Conservation (phyloP, 2,113 vertebrate species). For the Tachysurus fulvidraco region DNA sequence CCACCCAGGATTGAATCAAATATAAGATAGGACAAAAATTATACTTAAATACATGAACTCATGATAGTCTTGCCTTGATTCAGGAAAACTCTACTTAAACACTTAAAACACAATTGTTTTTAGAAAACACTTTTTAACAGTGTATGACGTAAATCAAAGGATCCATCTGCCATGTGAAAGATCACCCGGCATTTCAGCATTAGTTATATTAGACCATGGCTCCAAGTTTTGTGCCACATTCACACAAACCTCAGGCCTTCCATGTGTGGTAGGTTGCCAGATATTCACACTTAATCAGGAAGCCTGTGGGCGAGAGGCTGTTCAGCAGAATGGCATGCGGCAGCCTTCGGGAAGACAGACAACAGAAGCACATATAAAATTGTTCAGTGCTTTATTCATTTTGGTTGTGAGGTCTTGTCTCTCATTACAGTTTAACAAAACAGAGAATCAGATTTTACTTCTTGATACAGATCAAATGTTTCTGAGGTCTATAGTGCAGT, state of each 20-base stretch:
- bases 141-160: background rate
- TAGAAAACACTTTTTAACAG: background rate
- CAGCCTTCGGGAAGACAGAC: background rate
- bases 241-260: background rate
- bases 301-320: slow-evolving; percentile 2
- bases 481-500: background rate
- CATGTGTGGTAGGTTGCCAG: slow-evolving; percentile 13
- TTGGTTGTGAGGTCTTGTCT: background rate
- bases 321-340: background rate
- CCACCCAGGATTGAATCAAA: background rate
- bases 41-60: background rate
- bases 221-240: background rate
- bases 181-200: background rate
- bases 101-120: background rate
- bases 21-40: background rate
- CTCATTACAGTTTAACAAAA: background rate
- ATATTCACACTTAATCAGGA: slow-evolving; percentile 23
- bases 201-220: background rate
- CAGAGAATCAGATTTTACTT: background rate
- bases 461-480: background rate
- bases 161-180: background rate
- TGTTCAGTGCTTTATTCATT: slow-evolving; percentile 8
- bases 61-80: background rate
- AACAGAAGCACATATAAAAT: background rate
- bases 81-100: background rate